Evolutionary conservation across 2,888 invertebrate species (phyloP).

Genomic region (Oegoconia quadripuncta): DNA sequence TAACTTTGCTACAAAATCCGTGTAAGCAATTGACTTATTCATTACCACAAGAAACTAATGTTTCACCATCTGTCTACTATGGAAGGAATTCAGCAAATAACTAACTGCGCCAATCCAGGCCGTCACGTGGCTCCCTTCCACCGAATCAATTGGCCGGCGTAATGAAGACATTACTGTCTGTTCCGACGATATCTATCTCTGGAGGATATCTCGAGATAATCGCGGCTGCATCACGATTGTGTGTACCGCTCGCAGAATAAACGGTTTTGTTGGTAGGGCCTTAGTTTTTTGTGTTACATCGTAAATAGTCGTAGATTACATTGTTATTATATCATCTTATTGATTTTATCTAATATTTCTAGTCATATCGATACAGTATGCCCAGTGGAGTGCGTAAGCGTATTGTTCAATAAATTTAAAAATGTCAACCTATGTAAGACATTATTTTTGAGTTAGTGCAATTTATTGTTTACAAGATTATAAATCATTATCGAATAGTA

Average conservation of each 20-base stretch:
- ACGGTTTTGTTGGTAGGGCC: neutral
- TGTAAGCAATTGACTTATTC: too few species aligned
- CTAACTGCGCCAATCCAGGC: neutral
- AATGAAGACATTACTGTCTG: constrained; percentile 69
- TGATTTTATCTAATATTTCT: too few species aligned
- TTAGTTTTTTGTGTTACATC: neutral
- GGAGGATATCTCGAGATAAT: constrained; percentile 50
- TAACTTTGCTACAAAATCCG: constrained; percentile 1
- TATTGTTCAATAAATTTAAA: too few species aligned
- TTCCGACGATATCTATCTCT: constrained; percentile 46
- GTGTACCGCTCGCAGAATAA: constrained; percentile 29
- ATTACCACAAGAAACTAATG: too few species aligned
- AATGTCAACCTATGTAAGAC: too few species aligned
- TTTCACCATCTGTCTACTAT: too few species aligned
- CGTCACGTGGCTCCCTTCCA: constrained; percentile 17
- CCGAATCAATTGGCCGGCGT: constrained; percentile 58
- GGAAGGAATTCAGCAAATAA: too few species aligned
- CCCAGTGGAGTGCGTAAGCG: too few species aligned
- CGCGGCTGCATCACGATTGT: constrained; percentile 40
- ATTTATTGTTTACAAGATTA: too few species aligned
- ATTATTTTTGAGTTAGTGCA: too few species aligned
- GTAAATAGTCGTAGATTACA: neutral
- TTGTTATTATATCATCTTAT: neutral
- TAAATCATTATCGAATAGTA: too few species aligned
- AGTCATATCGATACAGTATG: too few species aligned